Conservation (phyloP, 2,797 vertebrate genomes). For the Sardinella longiceps region DNA sequence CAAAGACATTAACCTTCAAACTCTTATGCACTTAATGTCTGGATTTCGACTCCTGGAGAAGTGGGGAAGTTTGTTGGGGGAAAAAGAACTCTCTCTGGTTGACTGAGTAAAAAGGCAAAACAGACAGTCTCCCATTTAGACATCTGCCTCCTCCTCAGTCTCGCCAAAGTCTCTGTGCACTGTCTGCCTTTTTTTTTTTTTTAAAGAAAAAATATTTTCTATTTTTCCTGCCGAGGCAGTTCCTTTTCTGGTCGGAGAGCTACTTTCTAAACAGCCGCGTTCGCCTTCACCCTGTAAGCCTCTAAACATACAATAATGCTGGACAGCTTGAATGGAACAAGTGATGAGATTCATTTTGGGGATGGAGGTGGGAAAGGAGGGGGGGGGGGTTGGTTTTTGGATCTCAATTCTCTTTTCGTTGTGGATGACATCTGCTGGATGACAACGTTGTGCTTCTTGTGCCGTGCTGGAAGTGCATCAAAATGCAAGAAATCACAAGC, state of each 20-base stretch:
- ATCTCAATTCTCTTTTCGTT: background rate
- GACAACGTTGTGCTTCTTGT: background rate
- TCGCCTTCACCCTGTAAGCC: constrained; percentile 16
- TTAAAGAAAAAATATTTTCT: background rate
- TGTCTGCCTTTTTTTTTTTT: background rate
- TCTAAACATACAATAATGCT: constrained; percentile 19
- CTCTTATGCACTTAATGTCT: constrained; percentile 18
- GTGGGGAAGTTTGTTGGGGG: background rate
- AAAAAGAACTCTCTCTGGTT: background rate
- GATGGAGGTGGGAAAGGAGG: background rate
- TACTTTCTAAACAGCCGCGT: background rate
- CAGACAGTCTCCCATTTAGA: constrained; percentile 18
- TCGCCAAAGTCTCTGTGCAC: constrained; percentile 25
- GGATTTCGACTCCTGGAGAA: constrained; percentile 3
- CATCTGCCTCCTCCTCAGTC: background rate
- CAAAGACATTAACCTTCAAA: constrained; percentile 13
- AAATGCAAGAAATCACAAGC: constrained; percentile 11
- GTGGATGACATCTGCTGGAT: constrained; percentile 7
- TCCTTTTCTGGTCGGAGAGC: background rate
- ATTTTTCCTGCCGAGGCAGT: constrained; percentile 12
- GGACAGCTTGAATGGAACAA: background rate
- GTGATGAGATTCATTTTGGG: background rate
- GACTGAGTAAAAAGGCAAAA: constrained; percentile 6
- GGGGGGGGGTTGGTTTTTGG: background rate
- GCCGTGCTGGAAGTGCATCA: background rate